Evolutionary conservation across 2,888 invertebrate genomes (phyloP), one percentile per base, ranked within the genome.

Genomic region (Camponotus fellah): DNA sequence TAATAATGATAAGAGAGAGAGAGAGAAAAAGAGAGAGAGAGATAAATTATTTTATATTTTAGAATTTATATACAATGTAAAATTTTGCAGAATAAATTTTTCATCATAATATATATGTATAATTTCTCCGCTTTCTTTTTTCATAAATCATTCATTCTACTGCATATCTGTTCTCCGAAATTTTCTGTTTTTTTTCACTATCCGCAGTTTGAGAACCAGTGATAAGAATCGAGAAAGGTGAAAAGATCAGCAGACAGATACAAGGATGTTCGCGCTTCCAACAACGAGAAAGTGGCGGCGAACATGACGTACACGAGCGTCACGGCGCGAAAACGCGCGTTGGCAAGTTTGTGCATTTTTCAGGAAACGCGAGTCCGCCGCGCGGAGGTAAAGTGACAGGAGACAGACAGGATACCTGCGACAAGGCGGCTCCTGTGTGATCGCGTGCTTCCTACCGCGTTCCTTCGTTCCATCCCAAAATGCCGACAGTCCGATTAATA

Each of bases 341-440:
- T 69, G 74, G 79, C 79, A 65, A 79, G 71, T 64, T 37, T 49
- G 66, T 82, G 65, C 69, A 87, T 85, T 87, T 87, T 85, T 83
- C 77, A 85, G 85, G 80, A 85, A 62, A 49, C 82, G 66, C 60
- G n/a, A 84, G 53, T 17, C 34, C 62, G 81, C 49, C 40, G 77
- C 53, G 40, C 64, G 34, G 64, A 60, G 86, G 75, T 82, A 75
- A 81, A 86, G 71, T 84, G 86, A 79, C 74, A 60, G 74, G 72
- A 53, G 64, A 79, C 69, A 84, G 77, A 72, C 75, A 40, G 71
- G 10, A 80, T 80, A 74, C 74, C 75, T 46, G 79, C 32, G 74
- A 64, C 68, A 21, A 40, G 71, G 32, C 56, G 14, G 56, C 56
- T 34, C 26, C 37, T 34, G 40, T 46, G 46, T 32, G 74, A 80